Evolutionary conservation across 2,113 vertebrate species (phyloP), one percentile per base, ranked within the genome.

Genomic region (Crotalus viridis): DNA sequence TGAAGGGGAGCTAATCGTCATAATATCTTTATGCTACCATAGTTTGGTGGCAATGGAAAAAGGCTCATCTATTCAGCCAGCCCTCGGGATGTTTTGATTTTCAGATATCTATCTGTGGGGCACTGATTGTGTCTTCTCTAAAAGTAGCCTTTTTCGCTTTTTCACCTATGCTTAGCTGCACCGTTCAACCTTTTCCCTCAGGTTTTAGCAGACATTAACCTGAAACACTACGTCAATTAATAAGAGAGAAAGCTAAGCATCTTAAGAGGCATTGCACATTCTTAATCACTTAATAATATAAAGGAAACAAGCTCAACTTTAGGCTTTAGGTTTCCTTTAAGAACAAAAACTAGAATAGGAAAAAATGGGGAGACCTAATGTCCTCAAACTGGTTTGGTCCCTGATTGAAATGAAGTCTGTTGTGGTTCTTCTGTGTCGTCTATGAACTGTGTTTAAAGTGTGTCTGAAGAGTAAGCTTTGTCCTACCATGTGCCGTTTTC

Each of bases 181-280:
- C 74, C 13, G 55, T 90, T 52, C 33, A 90, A 46, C 28, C 52
- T 24, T 52, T 90, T 81, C 46, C 24, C 46, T 90, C 43, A 57
- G 95, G 92, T 95, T 96, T 57, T 95, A 64, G 54, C 59, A 88
- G 89, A 92, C 85, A 10, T 51, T 48, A 56, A 61, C 61, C n/a
- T 61, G 52, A 69, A 92, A 89, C 55, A 46, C 17, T 26, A 17
- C 61, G 33, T 28, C 2, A 52, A 51, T 54, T 48, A 88, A 91
- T 81, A 10, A 56, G 5, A 91, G 39, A 91, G n/a, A 74, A 26
- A 10, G 87, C 0, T 19, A 48, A 61, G 24, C 10, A 81, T 1
- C 0, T 55, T 2, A 55, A 33, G 59, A 56, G 48, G 8, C 0
- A 13, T 64, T 24, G 93, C 57, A 56, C 26, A 28, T 86, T 88